Conservation (phyloP, 2,797 vertebrate genomes). For the Balearica regulorum region DNA sequence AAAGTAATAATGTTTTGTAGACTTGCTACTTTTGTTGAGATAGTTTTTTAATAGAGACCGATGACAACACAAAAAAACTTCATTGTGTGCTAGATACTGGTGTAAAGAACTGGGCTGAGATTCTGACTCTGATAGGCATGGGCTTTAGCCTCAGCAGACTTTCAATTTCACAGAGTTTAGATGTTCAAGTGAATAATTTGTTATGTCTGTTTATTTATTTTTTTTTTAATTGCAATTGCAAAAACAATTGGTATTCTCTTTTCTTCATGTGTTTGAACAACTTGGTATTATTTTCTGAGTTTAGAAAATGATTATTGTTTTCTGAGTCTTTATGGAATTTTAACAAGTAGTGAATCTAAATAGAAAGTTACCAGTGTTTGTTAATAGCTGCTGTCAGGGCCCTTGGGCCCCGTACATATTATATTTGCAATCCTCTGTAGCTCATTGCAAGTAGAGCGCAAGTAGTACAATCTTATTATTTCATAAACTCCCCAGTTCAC, state of each 20-base stretch:
- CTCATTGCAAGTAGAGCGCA: background rate
- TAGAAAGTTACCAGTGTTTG: background rate
- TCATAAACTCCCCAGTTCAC: background rate
- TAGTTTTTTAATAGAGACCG: background rate
- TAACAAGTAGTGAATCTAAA: background rate
- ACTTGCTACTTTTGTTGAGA: background rate
- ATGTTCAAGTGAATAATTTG: background rate
- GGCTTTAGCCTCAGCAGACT: background rate
- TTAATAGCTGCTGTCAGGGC: background rate
- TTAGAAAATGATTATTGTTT: background rate
- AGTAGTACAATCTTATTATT: background rate
- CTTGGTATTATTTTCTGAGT: background rate
- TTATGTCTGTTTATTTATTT: background rate
- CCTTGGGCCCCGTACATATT: background rate
- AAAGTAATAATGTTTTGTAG: background rate
- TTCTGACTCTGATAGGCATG: background rate
- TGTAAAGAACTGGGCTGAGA: background rate
- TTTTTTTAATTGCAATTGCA: background rate
- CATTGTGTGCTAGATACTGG: background rate
- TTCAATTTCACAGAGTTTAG: background rate
- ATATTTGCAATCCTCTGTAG: background rate
- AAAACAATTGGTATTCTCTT: background rate
- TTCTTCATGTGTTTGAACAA: background rate
- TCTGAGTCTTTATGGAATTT: background rate
- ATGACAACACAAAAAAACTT: background rate